Conservation (phyloP, 1,140 invertebrate genomes). For the Ptiloglossa arizonensis region DNA sequence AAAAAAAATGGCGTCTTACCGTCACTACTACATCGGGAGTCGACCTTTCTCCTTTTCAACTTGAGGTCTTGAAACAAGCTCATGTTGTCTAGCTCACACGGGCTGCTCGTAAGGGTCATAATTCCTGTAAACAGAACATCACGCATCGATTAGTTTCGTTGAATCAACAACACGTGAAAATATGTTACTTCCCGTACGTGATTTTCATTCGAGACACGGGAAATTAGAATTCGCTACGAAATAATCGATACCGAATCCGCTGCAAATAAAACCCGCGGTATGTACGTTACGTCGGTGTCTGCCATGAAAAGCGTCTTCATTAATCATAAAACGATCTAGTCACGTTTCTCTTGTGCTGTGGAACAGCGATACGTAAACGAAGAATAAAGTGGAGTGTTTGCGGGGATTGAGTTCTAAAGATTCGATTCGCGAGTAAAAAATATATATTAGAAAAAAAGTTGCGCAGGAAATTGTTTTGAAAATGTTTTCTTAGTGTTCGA, state of each 20-base stretch:
- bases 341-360: constrained; percentile 10
- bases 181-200: neutral
- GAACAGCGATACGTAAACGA: neutral
- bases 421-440: too few relatives aligned
- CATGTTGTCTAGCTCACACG: constrained; percentile 97
- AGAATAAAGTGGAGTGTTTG: neutral
- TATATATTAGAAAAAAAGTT: too few relatives aligned
- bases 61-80: constrained; percentile 99
- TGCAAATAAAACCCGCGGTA: neutral
- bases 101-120: constrained; percentile 97
- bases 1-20: constrained; percentile 84
- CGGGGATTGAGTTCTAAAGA: neutral
- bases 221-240: neutral
- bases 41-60: constrained; percentile 97
- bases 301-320: constrained; percentile 29
- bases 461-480: too few relatives aligned
- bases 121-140: constrained; percentile 88
- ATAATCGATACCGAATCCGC: neutral
- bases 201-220: neutral
- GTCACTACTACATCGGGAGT: constrained; percentile 97
- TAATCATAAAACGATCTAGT: constrained; percentile 29
- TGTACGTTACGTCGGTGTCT: constrained; percentile 2
- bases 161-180: neutral
- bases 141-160: neutral
- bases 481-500: too few relatives aligned